These are phyloP conservation scores for Myrmecobius fasciatus DNA, from an alignment of 2,113 vertebrate species.

Conservation along the genomic window DNA sequence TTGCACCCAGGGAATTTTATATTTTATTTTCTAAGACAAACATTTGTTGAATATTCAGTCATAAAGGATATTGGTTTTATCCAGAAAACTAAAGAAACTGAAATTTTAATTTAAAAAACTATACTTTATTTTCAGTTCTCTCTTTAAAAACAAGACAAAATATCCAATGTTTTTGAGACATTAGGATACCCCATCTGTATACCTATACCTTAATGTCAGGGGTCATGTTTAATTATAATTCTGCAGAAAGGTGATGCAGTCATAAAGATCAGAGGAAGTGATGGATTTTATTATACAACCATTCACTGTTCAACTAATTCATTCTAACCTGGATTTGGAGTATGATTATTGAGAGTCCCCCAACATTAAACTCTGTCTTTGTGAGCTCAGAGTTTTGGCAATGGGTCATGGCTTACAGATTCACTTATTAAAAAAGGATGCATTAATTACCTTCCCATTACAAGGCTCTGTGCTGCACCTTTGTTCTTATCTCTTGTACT, in stretches of 20 bases:
- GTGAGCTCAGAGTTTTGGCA: background rate
- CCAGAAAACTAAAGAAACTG: background rate
- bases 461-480: background rate
- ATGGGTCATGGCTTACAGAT: background rate
- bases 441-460: background rate
- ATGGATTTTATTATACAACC: background rate
- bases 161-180: background rate
- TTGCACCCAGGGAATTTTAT: background rate
- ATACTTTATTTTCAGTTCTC: background rate
- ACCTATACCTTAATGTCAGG: background rate
- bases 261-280: background rate
- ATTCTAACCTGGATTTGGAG: background rate
- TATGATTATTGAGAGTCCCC: background rate
- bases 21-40: background rate
- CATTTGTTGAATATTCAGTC: background rate
- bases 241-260: background rate
- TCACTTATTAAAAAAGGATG: background rate
- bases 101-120: background rate
- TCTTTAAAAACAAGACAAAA: background rate
- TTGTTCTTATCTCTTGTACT: background rate
- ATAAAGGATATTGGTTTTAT: background rate
- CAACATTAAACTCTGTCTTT: background rate
- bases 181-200: background rate
- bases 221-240: background rate
- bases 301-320: background rate